A percentile compares a stretch with the other conserved stretches of the same genome.
Evolutionary conservation across 2,113 vertebrate genomes (phyloP).

Genomic region (Embiotoca jacksoni): DNA sequence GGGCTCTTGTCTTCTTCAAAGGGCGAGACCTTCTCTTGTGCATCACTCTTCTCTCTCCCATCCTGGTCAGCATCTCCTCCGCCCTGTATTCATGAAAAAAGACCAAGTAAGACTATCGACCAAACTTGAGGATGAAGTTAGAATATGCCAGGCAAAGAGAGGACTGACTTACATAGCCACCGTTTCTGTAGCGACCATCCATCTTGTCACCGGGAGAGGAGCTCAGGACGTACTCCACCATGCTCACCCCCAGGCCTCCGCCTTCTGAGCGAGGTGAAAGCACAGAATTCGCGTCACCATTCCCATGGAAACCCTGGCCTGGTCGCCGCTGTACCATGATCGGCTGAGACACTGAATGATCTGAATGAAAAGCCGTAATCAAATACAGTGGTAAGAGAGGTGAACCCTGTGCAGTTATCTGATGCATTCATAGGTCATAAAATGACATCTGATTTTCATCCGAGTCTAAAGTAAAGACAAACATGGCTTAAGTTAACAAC

Average conservation of each 20-base stretch:
- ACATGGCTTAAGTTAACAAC: background rate
- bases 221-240: slow-evolving; percentile 99
- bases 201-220: slow-evolving; percentile 99
- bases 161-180: slow-evolving; percentile 92
- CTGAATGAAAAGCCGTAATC: slow-evolving; percentile 79
- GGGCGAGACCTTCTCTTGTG: slow-evolving; percentile 92
- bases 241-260: slow-evolving; percentile 98
- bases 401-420: background rate
- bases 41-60: slow-evolving; percentile 93
- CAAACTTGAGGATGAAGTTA: background rate
- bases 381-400: slow-evolving; percentile 29
- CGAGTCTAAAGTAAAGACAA: background rate
- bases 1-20: slow-evolving; percentile 97
- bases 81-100: slow-evolving; percentile 82
- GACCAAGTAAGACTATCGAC: background rate
- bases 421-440: background rate
- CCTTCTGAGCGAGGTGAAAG: slow-evolving; percentile 98
- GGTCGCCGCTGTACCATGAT: slow-evolving; percentile 99
- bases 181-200: slow-evolving; percentile 96
- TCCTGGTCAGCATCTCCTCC: slow-evolving; percentile 94
- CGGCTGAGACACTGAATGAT: slow-evolving; percentile 98
- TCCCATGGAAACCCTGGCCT: slow-evolving; percentile 98
- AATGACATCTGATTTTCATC: slow-evolving; percentile 5
- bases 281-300: slow-evolving; percentile 95
- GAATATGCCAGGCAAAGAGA: background rate